Percentiles rank a stretch among this genome's conserved stretches.
These are phyloP conservation scores for Octodonta nipae DNA, from an alignment of 2,888 invertebrate species.

Conservation along the genomic window DNA sequence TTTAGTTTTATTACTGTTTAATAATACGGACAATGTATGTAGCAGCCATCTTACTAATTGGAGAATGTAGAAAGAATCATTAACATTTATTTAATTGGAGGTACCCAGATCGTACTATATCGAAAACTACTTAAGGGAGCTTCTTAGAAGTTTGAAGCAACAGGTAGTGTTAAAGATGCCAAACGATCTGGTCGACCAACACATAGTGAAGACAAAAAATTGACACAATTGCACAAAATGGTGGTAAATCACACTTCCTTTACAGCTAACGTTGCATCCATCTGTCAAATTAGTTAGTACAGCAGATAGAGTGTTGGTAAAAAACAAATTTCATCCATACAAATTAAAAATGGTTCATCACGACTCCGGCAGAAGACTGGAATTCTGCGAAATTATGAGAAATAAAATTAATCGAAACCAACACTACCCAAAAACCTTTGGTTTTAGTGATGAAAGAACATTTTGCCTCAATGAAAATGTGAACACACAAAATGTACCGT, in stretches of 20 bases:
- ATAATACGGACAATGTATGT: too few species aligned
- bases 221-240: conserved; percentile 3
- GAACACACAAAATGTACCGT: conserved; percentile 1
- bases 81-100: background rate
- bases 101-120: background rate
- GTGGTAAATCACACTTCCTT: too few species aligned
- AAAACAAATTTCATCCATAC: conserved; percentile 5
- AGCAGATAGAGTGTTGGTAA: too few species aligned
- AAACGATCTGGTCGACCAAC: conserved; percentile 2
- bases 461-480: conserved; percentile 6
- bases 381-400: conserved; percentile 5
- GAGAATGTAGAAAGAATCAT: background rate
- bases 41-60: conserved; percentile 1
- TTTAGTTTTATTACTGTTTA: too few species aligned
- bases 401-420: background rate
- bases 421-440: background rate
- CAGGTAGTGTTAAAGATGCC: conserved; percentile 2
- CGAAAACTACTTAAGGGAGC: conserved; percentile 1
- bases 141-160: background rate
- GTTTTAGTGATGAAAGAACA: conserved; percentile 7
- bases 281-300: conserved; percentile 3
- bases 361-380: conserved; percentile 3
- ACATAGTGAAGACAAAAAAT: conserved; percentile 2
- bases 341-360: conserved; percentile 6
- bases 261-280: conserved; percentile 4